phyloP scores from a whole-genome alignment of 2,888 invertebrate species.

The Drosophila affinis region DNA sequence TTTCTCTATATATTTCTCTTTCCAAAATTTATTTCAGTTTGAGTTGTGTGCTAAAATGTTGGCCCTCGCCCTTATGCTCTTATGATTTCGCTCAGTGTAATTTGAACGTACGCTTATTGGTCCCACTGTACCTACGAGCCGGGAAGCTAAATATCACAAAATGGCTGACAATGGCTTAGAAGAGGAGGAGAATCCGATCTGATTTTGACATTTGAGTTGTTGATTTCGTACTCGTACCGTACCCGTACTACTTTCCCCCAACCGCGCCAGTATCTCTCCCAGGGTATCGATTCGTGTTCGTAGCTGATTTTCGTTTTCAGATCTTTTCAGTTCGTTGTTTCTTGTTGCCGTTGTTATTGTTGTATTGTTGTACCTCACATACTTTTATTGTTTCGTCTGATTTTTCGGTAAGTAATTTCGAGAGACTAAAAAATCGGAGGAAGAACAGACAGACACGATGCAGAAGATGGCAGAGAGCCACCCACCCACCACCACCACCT shows the following conservation, averaged over 20 bases:
- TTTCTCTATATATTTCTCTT: conserved; percentile 9
- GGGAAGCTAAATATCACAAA: conserved; percentile 3
- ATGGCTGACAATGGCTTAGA: neutral
- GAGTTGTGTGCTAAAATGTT: conserved; percentile 23
- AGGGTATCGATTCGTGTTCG: conserved; percentile 19
- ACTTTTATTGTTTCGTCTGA: conserved; percentile 60
- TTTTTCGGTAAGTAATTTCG: conserved; percentile 66
- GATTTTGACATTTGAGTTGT: conserved; percentile 27
- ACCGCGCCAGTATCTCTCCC: conserved; percentile 2
- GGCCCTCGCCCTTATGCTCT: conserved; percentile 23
- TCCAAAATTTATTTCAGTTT: conserved; percentile 29
- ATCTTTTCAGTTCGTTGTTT: conserved; percentile 29
- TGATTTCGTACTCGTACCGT: conserved; percentile 12
- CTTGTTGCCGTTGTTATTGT: conserved; percentile 41
- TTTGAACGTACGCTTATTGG: conserved; percentile 35
- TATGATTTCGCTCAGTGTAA: conserved; percentile 43
- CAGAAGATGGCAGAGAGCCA: conserved; percentile 4
- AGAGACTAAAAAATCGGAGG: conserved; percentile 16
- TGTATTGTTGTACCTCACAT: conserved; percentile 54
- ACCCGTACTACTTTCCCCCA: neutral
- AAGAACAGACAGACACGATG: conserved; percentile 1
- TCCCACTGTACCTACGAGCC: conserved; percentile 16
- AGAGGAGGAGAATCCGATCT: conserved; percentile 11
- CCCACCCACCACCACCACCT: neutral
- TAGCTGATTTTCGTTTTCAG: conserved; percentile 31